Evolutionary conservation across 1,140 invertebrate species (phyloP).

Genomic region (Euura saliciscinereae): DNA sequence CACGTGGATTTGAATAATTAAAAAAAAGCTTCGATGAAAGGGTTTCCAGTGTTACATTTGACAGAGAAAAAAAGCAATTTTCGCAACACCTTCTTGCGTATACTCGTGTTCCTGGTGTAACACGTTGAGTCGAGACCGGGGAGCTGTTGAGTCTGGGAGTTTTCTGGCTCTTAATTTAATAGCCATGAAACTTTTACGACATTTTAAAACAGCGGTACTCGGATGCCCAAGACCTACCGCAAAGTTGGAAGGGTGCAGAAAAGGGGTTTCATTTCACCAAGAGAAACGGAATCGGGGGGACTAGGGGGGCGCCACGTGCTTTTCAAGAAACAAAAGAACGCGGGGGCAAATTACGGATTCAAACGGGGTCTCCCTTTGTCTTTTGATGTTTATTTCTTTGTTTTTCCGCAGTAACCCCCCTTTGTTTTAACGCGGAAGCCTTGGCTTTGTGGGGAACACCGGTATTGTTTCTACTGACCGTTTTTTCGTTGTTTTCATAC

Average conservation of each 20-base stretch:
- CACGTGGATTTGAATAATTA: too few relatives aligned
- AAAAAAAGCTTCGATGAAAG: too few relatives aligned
- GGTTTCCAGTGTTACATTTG: too few relatives aligned
- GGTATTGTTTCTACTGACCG: slow-evolving; percentile 31
- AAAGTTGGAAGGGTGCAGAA: slow-evolving; percentile 25
- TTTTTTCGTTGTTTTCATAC: slow-evolving; percentile 28
- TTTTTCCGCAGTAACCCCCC: slow-evolving; percentile 48
- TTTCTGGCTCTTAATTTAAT: slow-evolving; percentile 23
- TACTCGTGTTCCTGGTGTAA: too few relatives aligned
- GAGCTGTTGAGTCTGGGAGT: neutral
- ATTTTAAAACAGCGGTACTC: slow-evolving; percentile 15
- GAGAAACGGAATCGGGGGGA: slow-evolving; percentile 13
- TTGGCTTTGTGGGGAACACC: slow-evolving; percentile 39
- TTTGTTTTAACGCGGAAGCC: slow-evolving; percentile 47
- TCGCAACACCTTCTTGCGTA: too few relatives aligned
- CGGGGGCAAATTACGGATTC: slow-evolving; percentile 56
- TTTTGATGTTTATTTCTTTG: slow-evolving; percentile 57
- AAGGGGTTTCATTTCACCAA: slow-evolving; percentile 19
- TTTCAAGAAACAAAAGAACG: slow-evolving; percentile 49
- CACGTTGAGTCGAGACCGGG: neutral
- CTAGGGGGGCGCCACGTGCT: slow-evolving; percentile 25
- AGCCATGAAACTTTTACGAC: slow-evolving; percentile 17
- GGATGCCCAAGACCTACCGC: slow-evolving; percentile 27
- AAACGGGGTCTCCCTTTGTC: slow-evolving; percentile 53
- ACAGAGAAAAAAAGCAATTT: too few relatives aligned